Conservation (phyloP, 2,888 invertebrate genomes). For the Tenodera sinensis region DNA sequence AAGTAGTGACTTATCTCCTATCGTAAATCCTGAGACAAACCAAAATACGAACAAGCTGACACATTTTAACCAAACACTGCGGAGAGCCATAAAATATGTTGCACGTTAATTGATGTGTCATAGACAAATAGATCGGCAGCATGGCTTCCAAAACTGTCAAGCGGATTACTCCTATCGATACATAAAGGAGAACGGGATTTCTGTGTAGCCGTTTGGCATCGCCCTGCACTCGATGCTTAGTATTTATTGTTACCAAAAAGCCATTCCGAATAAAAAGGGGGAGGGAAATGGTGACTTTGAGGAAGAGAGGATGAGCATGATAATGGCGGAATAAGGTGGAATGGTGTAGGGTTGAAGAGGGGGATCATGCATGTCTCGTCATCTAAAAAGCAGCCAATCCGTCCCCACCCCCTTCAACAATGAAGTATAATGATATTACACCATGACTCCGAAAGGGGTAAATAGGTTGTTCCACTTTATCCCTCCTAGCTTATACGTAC, state of each 20-base stretch:
- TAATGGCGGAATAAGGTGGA: neutral
- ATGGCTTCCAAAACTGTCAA: neutral
- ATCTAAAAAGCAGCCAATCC: neutral
- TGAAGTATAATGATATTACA: constrained; percentile 17
- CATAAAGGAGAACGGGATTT: neutral
- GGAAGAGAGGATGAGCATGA: neutral
- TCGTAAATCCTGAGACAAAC: neutral
- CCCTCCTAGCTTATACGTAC: neutral
- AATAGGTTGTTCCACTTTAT: constrained; percentile 11
- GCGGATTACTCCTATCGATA: neutral
- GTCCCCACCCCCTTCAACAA: neutral
- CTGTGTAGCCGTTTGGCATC: neutral
- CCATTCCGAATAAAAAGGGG: neutral
- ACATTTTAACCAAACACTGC: neutral
- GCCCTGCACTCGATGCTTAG: neutral
- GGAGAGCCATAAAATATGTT: neutral
- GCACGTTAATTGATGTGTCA: neutral
- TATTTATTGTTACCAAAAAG: constrained; percentile 1
- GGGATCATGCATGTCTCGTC: neutral
- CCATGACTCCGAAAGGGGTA: neutral
- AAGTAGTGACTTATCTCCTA: neutral
- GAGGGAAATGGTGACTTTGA: neutral
- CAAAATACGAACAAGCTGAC: neutral
- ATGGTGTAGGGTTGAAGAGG: neutral
- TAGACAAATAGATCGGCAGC: neutral